Evolutionary conservation across 1,140 invertebrate species (phyloP), one percentile per base, ranked within the genome.

Genomic region (Lepeophtheirus salmonis): DNA sequence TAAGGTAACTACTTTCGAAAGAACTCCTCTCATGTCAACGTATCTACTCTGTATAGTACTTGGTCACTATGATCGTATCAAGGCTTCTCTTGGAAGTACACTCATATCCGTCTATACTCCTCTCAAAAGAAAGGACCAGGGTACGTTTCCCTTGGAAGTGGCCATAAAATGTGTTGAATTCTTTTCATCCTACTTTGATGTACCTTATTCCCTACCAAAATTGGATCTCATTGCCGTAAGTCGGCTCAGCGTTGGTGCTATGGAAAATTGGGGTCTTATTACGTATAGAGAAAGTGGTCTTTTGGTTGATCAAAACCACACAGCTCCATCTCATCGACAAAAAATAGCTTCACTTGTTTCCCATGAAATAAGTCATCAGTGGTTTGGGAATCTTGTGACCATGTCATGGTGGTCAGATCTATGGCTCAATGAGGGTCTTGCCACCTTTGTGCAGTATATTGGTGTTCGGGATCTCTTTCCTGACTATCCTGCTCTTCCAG

Each of bases 341-440:
- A 73, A 78, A 63, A 82, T 94, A 2, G 82, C 85, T 3, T 75
- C 79, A 6, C 84, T 89, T 0, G 78, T 95, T 24, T 80, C 83
- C 0, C 90, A 95, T 70, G 91, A 96, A 73, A 73, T 94, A 55
- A 87, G 89, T 14, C 90, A 96, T 67, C 86, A 82, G 82, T 90
- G 86, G 86, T 71, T 87, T n/a, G 83, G 83, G 0, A 77, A 79
- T 48, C 75, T 80, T 50, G 70, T 89, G 1, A 90, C 86, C 12
- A 81, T 89, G 78, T 76, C 81, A 64, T 92, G 88, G 88, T 94
- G 89, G 89, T 82, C 84, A 69, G 86, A 92, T 70, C 72, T 94
- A 0, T 94, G 67, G 67, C 60, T 72, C 2, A 69, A 69, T 50
- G 70, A 70, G 60, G 69, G 68, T 23, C 66, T 71, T 56, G 69